Percentiles rank a stretch among this genome's conserved stretches.
Conservation (phyloP, 1,140 invertebrate genomes). For the Anastatus disparis region DNA sequence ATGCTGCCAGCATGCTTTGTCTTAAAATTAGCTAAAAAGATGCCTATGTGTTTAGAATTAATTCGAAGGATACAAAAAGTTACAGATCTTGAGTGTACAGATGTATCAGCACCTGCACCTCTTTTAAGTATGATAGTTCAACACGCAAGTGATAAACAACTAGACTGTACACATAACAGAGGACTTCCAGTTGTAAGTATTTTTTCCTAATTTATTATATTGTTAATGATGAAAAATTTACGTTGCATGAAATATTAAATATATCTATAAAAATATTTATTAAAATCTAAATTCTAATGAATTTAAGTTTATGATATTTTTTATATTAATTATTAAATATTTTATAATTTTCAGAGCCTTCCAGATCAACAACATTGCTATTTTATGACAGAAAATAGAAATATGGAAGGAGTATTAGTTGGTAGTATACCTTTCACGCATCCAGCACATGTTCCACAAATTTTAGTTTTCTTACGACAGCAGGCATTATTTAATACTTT, state of each 20-base stretch:
- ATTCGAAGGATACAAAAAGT: constrained; percentile 79
- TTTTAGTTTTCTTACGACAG: constrained; percentile 85
- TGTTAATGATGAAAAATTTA: not conserved
- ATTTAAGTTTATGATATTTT: not conserved
- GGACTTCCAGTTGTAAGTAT: constrained; percentile 81
- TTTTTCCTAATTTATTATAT: not conserved
- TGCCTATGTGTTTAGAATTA: constrained; percentile 83
- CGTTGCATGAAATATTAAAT: not conserved
- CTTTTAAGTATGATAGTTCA: constrained; percentile 81
- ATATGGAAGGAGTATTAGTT: constrained; percentile 84
- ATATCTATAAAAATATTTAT: not conserved
- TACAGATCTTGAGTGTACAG: constrained; percentile 78
- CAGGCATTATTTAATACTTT: constrained; percentile 93
- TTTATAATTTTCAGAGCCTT: constrained; percentile 75
- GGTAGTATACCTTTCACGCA: constrained; percentile 91
- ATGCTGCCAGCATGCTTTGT: constrained; percentile 92
- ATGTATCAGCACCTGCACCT: constrained; percentile 73
- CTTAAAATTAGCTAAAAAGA: constrained; percentile 84
- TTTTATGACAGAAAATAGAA: constrained; percentile 85
- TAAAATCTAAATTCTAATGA: not conserved
- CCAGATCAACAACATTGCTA: constrained; percentile 95
- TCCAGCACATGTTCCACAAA: constrained; percentile 90
- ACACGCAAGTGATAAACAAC: constrained; percentile 75
- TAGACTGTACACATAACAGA: constrained; percentile 77
- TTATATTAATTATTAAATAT: constrained; percentile 47